Evolutionary conservation across 1,140 invertebrate species (phyloP).

Genomic region (Chlorops oryzae): DNA sequence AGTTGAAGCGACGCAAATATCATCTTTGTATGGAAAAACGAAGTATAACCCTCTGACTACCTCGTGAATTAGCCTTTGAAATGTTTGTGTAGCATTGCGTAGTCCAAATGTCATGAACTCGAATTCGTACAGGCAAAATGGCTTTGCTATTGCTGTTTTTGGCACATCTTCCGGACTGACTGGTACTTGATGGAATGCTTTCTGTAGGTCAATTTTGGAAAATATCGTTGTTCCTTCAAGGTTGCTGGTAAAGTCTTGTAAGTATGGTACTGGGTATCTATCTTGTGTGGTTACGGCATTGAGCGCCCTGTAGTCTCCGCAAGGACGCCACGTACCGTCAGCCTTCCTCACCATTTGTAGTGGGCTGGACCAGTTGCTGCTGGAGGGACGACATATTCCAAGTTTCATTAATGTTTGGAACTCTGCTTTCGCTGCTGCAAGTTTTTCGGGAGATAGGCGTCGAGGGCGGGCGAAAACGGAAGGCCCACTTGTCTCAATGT

Average conservation of each 20-base stretch:
- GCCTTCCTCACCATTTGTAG: conserved; percentile 45
- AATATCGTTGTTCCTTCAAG: too few species aligned
- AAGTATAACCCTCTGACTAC: conserved; percentile 42
- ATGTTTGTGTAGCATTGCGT: conserved; percentile 42
- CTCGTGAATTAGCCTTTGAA: conserved; percentile 50
- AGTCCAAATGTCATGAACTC: conserved; percentile 43
- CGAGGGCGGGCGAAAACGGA: conserved; percentile 30
- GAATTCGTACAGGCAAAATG: conserved; percentile 47
- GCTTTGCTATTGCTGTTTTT: conserved; percentile 42
- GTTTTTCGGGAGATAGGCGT: conserved; percentile 34
- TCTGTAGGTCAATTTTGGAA: neutral
- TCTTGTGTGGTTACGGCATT: conserved; percentile 29
- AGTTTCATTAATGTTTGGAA: conserved; percentile 9
- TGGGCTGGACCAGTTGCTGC: conserved; percentile 47
- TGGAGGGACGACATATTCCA: conserved; percentile 41
- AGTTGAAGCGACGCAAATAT: conserved; percentile 50
- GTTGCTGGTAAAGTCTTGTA: conserved; percentile 1
- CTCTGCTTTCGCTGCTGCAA: conserved; percentile 25
- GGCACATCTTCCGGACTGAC: conserved; percentile 29
- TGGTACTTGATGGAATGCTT: conserved; percentile 51
- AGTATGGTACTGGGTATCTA: conserved; percentile 1
- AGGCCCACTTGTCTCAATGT: conserved; percentile 29
- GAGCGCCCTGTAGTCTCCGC: conserved; percentile 48
- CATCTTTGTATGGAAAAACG: conserved; percentile 46
- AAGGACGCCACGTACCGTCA: conserved; percentile 35